These are phyloP conservation scores for Tetrapedia diversipes DNA, from an alignment of 2,888 invertebrate genomes.

Conservation along the genomic window DNA sequence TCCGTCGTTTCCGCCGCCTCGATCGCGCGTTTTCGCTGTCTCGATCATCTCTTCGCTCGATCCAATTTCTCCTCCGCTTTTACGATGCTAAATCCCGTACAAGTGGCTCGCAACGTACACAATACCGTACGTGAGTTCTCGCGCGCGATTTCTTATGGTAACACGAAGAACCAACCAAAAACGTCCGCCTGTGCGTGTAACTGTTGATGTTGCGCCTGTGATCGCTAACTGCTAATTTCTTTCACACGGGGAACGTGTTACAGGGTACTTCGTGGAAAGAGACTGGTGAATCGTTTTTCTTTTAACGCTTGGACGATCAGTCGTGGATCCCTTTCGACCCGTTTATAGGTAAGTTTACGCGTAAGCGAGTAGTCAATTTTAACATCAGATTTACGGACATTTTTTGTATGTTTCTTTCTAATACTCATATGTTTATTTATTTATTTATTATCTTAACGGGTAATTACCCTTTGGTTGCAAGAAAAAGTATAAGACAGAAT, in stretches of 20 bases:
- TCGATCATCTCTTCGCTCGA: background rate
- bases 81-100: constrained; percentile 10
- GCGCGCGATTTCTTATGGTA: background rate
- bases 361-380: no score
- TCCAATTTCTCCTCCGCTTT: background rate
- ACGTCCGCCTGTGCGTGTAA: background rate
- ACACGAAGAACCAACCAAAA: background rate
- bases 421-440: no score
- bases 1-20: background rate
- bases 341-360: no score
- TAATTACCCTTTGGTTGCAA: no score
- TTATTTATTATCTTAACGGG: no score
- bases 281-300: background rate
- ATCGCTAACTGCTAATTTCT: background rate
- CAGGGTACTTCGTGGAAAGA: no score
- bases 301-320: no score
- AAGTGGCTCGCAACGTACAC: background rate
- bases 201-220: background rate
- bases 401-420: no score
- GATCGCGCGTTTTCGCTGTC: background rate
- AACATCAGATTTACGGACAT: no score
- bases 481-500: no score
- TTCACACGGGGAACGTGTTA: no score
- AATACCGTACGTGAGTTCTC: background rate
- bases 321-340: no score